These are phyloP conservation scores for Solea senegalensis DNA, from an alignment of 2,113 vertebrate species.

Conservation along the genomic window DNA sequence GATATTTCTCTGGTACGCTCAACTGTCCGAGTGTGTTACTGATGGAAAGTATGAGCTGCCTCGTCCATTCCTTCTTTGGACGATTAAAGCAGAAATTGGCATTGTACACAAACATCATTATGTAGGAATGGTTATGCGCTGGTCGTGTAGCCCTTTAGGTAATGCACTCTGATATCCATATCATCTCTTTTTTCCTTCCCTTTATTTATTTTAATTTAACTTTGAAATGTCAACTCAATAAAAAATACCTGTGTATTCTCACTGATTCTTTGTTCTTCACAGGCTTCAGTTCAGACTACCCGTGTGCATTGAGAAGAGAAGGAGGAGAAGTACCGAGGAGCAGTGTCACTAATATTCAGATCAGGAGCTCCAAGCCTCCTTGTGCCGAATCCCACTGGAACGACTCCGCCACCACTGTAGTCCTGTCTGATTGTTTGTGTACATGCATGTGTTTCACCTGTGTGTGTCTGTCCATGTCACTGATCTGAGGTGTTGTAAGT, in stretches of 20 bases:
- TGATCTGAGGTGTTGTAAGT: constrained; percentile 6
- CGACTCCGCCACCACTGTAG: constrained; percentile 5
- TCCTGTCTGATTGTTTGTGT: constrained; percentile 28
- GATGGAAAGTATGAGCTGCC: neutral
- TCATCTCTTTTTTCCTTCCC: too few species aligned
- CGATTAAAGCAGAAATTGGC: too few species aligned
- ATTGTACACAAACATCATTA: too few species aligned
- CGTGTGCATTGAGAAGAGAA: constrained; percentile 50
- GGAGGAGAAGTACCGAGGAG: neutral
- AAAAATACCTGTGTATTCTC: neutral
- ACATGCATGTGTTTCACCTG: constrained; percentile 37
- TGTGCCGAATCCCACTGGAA: constrained; percentile 44
- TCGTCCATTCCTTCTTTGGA: too few species aligned
- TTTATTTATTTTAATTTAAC: too few species aligned
- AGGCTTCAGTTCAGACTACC: constrained; percentile 47
- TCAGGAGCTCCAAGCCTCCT: constrained; percentile 18
- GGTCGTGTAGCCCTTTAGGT: too few species aligned
- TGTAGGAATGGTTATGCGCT: too few species aligned
- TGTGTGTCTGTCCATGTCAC: neutral
- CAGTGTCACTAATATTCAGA: constrained; percentile 2
- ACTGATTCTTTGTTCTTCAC: neutral
- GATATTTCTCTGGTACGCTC: constrained; percentile 83
- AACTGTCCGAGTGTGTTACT: neutral
- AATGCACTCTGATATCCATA: too few species aligned
- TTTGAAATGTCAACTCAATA: too few species aligned